Base-by-base conservation (phyloP, 2,888 invertebrate genomes). In the Amphipyra berbera region DNA sequence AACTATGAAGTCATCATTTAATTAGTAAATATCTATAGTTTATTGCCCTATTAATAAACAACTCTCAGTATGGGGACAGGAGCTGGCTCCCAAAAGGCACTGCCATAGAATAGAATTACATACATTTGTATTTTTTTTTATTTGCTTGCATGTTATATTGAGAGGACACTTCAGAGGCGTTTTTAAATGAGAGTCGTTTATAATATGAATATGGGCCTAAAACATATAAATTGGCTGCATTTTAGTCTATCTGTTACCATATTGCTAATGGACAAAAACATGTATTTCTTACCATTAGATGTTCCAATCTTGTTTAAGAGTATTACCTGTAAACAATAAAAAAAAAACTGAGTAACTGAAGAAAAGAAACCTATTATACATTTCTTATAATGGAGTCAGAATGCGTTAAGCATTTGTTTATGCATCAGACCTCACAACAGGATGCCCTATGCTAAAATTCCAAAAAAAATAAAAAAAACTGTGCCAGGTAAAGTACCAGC, bases 391-490 rank as follows among this genome's bases (percentile, higher is more conserved):
- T 5, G 8, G 45, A 57, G 42, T 93, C 93, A 93, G 93, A 80
- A 64, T 78, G 90, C 90, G 4, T 30, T 85, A 74, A 82, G 83
- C 86, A 69, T 79, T 73, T 64, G 60, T 68, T 82, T 80, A 14
- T 90, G 78, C 93, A 92, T 94, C 94, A 90, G 82, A 84, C 85
- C 89, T 86, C 91, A 89, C 90, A 91, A 89, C 81, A 68, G 83
- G 86, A 70, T 67, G 80, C 88, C 93, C 94, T 94, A 90, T 6
- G 66, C 89, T 93, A 91, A 40, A 82, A 86, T 83, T 84, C 88
- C 48, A 78, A 82, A 71, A 82, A 78, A 65, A 47, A 62, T 59
- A 68, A 47, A 62, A 60, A 68, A 61, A 67, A 3, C 33, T 27
- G 40, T 47, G 49, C 75, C 47, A n/a, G 42, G 0, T 0, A 30